phyloP scores from a whole-genome alignment of 2,888 invertebrate genomes.

The Tryphoninae sp. region DNA sequence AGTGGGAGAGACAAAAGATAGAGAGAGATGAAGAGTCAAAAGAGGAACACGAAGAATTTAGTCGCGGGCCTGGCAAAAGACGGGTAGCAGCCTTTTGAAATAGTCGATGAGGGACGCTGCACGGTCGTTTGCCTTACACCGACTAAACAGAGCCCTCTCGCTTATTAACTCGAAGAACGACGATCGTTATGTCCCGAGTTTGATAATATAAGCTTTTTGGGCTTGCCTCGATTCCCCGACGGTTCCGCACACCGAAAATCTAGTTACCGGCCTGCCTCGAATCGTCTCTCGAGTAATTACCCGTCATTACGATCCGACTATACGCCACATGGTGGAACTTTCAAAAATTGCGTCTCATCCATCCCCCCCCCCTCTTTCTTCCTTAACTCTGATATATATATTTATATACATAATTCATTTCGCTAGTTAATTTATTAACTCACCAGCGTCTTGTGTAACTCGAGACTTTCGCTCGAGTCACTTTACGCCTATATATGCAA shows the following conservation, averaged over 20 bases:
- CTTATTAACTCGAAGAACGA: conserved; percentile 64
- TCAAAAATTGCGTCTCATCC: conserved; percentile 55
- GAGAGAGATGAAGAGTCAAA: conserved; percentile 62
- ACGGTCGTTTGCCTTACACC: conserved; percentile 62
- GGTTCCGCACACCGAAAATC: conserved; percentile 47
- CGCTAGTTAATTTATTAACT: conserved; percentile 48
- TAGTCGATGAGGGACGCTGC: conserved; percentile 54
- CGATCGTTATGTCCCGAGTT: conserved; percentile 62
- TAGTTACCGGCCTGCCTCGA: conserved; percentile 51
- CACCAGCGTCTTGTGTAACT: neutral
- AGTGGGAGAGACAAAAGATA: conserved; percentile 32
- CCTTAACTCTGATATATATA: conserved; percentile 29
- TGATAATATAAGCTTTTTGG: conserved; percentile 58
- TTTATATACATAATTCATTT: conserved; percentile 64
- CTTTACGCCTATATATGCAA: neutral
- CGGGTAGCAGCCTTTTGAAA: conserved; percentile 60
- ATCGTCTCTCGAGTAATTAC: conserved; percentile 62
- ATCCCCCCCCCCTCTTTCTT: neutral
- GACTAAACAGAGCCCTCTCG: conserved; percentile 56
- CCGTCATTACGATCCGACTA: conserved; percentile 62
- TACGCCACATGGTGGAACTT: conserved; percentile 63
- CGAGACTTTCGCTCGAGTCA: neutral
- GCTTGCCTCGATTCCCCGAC: conserved; percentile 21
- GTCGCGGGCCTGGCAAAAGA: conserved; percentile 45
- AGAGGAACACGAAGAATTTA: conserved; percentile 68